Evolutionary conservation across 2,797 vertebrate genomes (phyloP).

Genomic region (Valencia hispanica): DNA sequence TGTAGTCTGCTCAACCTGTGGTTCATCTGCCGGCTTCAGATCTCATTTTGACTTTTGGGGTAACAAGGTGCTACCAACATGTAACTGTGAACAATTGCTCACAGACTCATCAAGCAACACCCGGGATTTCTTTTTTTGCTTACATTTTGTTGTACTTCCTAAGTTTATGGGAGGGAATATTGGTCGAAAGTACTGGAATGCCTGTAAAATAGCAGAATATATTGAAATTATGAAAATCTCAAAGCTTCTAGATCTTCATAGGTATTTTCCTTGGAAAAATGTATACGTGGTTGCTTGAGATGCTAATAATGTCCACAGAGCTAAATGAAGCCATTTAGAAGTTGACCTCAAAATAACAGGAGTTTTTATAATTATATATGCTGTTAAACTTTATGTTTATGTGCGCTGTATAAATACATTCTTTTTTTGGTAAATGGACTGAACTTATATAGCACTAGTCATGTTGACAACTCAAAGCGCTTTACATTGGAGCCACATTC

Average conservation of each 20-base stretch:
- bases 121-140: slow-evolving; percentile 36
- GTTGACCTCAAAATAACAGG: not conserved
- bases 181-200: slow-evolving; percentile 24
- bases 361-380: not conserved
- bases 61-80: slow-evolving; percentile 25
- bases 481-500: no score
- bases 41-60: slow-evolving; percentile 49
- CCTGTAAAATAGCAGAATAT: slow-evolving; percentile 28
- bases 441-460: no score
- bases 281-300: not conserved
- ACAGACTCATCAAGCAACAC: slow-evolving; percentile 61
- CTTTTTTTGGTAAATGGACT: no score
- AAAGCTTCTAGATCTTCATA: slow-evolving; percentile 10
- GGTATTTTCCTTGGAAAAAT: slow-evolving; percentile 15
- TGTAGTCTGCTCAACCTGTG: slow-evolving; percentile 43
- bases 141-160: slow-evolving; percentile 54
- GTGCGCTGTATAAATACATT: no score
- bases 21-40: slow-evolving; percentile 59
- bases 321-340: not conserved
- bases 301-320: no score
- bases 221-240: slow-evolving; percentile 28
- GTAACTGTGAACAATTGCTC: slow-evolving; percentile 55
- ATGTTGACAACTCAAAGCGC: no score
- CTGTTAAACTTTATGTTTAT: no score
- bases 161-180: slow-evolving; percentile 27